Base-by-base conservation (phyloP, 2,797 vertebrate species). In the Paramormyrops hopkinsi region DNA sequence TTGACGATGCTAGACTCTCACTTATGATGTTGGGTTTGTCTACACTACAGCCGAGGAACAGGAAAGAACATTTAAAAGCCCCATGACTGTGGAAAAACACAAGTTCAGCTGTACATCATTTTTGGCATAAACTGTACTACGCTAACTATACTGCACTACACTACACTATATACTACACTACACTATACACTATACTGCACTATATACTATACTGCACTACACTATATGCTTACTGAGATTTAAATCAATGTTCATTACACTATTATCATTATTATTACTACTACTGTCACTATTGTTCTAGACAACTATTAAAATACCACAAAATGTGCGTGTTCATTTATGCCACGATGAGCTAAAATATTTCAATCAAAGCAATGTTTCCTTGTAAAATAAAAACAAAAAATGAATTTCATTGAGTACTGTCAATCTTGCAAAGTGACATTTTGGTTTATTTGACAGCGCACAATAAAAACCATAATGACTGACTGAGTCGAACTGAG, bases 1-100 rank as follows among this genome's bases (percentile, higher is more conserved):
- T 37, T 87, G 51, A 65, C 29, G 25, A 50, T 87, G 46, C 25
- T 54, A 3, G 91, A 90, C 51, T 79, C 73, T 51, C 33, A 83
- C 17, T n/a, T 82, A 12, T 2, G 44, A 12, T 48, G 46, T 48
- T 84, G 82, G 19, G 41, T 84, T 51, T 84, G 44, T 51, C n/a
- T 50, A 22, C 82, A 84, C 11, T 12, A 5, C 82, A 84, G 22
- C 48, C 8, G 37, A 25, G 48, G n/a, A 12, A 48, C 22, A 48
- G 12, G 41, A 84, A 12, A 22, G 51, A 50, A 22, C n/a, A 8
- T 51, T 48, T 50, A 8, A 44, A 79, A 79, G 37, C 14, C 29
- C 29, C 41, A 83, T 51, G 46, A 46, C 82, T 51, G 19, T 0
- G 0, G 41, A 48, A 22, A 84, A n/a, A 84, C 22, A 84, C 82